phyloP scores from a whole-genome alignment of 1,140 invertebrate species.

The Bombus haemorrhoidalis region DNA sequence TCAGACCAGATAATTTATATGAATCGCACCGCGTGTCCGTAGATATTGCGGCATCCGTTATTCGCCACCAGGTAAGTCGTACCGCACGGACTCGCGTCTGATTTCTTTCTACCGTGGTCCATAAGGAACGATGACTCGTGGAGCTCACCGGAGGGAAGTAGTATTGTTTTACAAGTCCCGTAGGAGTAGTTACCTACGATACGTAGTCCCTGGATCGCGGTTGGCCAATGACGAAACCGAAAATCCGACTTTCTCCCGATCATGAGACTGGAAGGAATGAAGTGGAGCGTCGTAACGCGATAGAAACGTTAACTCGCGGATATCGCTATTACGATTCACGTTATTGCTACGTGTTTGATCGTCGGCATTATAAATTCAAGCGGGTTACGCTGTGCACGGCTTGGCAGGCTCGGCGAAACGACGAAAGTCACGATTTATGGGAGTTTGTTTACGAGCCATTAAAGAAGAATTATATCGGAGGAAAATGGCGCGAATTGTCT shows the following conservation, averaged over 20 bases:
- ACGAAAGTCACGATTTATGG: conserved; percentile 41
- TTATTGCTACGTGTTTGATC: neutral
- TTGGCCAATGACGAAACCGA: conserved; percentile 14
- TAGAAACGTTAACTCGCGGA: neutral
- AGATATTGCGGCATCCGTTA: conserved; percentile 43
- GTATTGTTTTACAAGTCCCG: conserved; percentile 16
- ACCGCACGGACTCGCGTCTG: neutral
- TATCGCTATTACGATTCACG: neutral
- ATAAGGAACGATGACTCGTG: conserved; percentile 5
- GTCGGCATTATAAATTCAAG: conserved; percentile 17
- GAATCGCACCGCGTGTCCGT: conserved; percentile 31
- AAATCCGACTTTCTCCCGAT: conserved; percentile 6
- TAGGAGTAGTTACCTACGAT: conserved; percentile 3
- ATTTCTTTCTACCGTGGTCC: neutral
- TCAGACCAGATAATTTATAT: conserved; percentile 48
- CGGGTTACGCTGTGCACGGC: neutral
- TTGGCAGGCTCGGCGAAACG: conserved; percentile 14
- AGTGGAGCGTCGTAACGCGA: neutral
- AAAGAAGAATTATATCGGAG: neutral
- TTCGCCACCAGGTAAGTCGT: neutral
- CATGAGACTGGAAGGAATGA: too few relatives aligned
- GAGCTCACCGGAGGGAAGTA: neutral
- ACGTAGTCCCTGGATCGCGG: neutral
- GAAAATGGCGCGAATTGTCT: too few relatives aligned
- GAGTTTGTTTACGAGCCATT: conserved; percentile 46